Conservation (phyloP, 2,113 vertebrate genomes). For the Catharus fuscescens region DNA sequence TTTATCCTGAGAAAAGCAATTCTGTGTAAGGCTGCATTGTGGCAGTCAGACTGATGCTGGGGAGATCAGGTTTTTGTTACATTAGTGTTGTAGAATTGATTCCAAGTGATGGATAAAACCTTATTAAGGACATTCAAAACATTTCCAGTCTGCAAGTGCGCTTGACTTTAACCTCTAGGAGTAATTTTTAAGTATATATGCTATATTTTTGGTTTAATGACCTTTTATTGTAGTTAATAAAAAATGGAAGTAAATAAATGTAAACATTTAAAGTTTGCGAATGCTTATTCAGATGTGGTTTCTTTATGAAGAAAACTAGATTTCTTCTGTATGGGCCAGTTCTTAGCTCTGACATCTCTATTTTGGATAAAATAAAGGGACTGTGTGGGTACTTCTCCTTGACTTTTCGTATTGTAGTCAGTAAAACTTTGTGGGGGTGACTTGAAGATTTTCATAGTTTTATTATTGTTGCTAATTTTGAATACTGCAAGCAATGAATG, state of each 20-base stretch:
- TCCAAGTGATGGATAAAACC: not conserved
- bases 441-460: not conserved
- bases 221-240: not conserved
- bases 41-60: not conserved
- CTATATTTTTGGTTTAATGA: not conserved
- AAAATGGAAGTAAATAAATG: not conserved
- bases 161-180: not conserved
- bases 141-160: not conserved
- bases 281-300: not conserved
- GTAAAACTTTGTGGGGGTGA: not conserved
- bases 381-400: not conserved
- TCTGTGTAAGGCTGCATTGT: not conserved
- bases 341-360: not conserved
- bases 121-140: not conserved
- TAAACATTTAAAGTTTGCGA: not conserved
- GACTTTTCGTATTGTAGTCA: not conserved
- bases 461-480: not conserved
- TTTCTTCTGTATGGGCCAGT: not conserved
- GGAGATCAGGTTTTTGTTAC: not conserved
- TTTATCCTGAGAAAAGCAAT: conserved; percentile 46
- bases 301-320: not conserved
- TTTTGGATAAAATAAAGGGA: not conserved
- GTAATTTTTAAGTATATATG: not conserved
- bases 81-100: not conserved
- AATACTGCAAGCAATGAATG: not conserved